Conservation (phyloP, 2,888 invertebrate genomes). For the Diaphora mendica region DNA sequence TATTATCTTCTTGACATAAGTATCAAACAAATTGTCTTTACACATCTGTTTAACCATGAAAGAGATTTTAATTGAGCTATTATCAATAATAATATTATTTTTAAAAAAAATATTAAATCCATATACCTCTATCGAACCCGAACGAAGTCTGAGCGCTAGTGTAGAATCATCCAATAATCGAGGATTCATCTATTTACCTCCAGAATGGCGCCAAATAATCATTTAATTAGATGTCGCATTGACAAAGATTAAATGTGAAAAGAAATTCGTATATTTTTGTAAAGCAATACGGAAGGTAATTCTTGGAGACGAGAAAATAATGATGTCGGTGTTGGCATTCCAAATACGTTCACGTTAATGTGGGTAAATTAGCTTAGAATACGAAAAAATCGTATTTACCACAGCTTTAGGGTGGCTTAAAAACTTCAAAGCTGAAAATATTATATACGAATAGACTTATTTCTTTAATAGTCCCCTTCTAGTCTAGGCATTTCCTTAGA, state of each 20-base stretch:
- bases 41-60: too few species aligned
- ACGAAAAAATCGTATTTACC: background rate
- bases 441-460: too few species aligned
- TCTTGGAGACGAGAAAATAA: conserved; percentile 38
- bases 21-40: too few species aligned
- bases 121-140: background rate
- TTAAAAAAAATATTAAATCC: too few species aligned
- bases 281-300: conserved; percentile 28
- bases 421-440: background rate
- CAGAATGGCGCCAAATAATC: conserved; percentile 6
- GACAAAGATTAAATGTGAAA: conserved; percentile 20
- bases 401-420: background rate
- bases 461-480: too few species aligned
- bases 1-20: too few species aligned
- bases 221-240: conserved; percentile 15
- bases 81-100: too few species aligned
- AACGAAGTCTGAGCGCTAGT: background rate
- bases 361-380: background rate
- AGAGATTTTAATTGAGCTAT: too few species aligned
- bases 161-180: background rate
- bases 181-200: background rate
- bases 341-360: background rate
- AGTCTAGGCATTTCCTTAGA: too few species aligned
- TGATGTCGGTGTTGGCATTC: conserved; percentile 15
- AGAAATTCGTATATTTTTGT: background rate